Evolutionary conservation across 2,113 vertebrate species (phyloP), one percentile per base, ranked within the genome.

Genomic region (Illadopsis cleaveri): DNA sequence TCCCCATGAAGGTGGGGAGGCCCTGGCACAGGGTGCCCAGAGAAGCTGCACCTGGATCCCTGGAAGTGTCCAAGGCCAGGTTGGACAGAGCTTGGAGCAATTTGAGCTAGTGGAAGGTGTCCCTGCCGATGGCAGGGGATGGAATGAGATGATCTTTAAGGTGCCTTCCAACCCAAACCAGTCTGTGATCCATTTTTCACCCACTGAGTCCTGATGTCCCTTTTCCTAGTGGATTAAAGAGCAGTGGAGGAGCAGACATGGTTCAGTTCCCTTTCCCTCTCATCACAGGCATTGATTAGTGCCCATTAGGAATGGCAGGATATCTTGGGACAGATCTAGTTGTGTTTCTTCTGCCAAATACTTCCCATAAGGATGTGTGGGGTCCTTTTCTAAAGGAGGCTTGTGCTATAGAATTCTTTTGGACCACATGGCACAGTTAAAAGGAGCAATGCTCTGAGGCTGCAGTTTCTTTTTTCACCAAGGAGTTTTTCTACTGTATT

Each of bases 61-160:
- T 62, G 62, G 6, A 9, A 82, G 3, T 42, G 31, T 3, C 35
- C 79, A 54, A 61, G n/a, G 21, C 47, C 40, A 33, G 47, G 35
- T 0, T 83, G 62, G 79, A 62, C 0, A 0, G 31, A 8, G 15
- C 25, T 61, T 54, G 35, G 25, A 76, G 15, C 10, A 10, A 0
- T 30, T n/a, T 69, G 62, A n/a, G 25, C 0, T 2, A 3, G 40
- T 48, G 31, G 25, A 35, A 69, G 5, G 2, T 23, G 15, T 42
- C 35, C n/a, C 9, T 48, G 14, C 20, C 1, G 0, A 16, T 8
- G 15, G 17, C 21, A 47, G 2, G 8, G 4, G 1, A 3, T 31
- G 54, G 12, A 19, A 69, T 6, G 5, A 9, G 14, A 10, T 31
- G 25, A 6, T 5, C 3, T 68, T 42, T 35, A 15, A 35, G 10